These are phyloP conservation scores for Okapia johnstoni DNA, from an alignment of 2,113 vertebrate genomes.

Conservation along the genomic window DNA sequence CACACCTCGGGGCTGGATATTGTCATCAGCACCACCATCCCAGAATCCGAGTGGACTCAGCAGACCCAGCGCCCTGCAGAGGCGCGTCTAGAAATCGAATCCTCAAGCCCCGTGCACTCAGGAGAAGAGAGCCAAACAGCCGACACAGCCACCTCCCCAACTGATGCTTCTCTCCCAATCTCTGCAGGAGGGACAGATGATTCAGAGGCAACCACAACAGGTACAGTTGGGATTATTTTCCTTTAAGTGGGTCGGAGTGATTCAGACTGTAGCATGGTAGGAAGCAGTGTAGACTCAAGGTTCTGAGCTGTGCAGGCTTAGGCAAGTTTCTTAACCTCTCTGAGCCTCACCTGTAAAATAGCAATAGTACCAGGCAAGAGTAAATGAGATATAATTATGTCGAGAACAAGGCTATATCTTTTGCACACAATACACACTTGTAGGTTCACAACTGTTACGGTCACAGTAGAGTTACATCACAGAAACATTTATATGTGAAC, in stretches of 20 bases:
- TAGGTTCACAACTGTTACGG: fast-evolving
- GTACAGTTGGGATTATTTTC: constrained; percentile 61
- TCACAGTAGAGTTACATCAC: not conserved
- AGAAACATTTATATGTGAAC: not conserved
- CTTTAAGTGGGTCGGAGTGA: not conserved
- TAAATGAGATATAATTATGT: not conserved
- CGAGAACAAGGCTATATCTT: not conserved
- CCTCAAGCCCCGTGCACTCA: constrained; percentile 45
- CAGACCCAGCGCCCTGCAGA: constrained; percentile 71
- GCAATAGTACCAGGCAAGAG: not conserved
- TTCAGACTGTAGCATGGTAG: not conserved
- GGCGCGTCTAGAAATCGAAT: constrained; percentile 61
- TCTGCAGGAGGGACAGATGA: constrained; percentile 66
- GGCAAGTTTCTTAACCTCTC: not conserved
- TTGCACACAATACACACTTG: not conserved
- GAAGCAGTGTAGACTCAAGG: not conserved
- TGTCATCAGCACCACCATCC: constrained; percentile 67
- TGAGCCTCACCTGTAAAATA: not conserved
- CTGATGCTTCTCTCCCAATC: constrained; percentile 58
- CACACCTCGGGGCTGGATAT: constrained; percentile 66
- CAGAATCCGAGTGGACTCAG: constrained; percentile 70
- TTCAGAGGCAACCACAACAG: constrained; percentile 69
- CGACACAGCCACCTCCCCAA: constrained; percentile 42
- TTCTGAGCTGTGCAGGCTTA: not conserved
- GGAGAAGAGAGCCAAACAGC: constrained; percentile 68